Percentiles rank a stretch among this genome's conserved stretches.
phyloP scores from a whole-genome alignment of 2,113 vertebrate species.

The Pluvialis apricaria region DNA sequence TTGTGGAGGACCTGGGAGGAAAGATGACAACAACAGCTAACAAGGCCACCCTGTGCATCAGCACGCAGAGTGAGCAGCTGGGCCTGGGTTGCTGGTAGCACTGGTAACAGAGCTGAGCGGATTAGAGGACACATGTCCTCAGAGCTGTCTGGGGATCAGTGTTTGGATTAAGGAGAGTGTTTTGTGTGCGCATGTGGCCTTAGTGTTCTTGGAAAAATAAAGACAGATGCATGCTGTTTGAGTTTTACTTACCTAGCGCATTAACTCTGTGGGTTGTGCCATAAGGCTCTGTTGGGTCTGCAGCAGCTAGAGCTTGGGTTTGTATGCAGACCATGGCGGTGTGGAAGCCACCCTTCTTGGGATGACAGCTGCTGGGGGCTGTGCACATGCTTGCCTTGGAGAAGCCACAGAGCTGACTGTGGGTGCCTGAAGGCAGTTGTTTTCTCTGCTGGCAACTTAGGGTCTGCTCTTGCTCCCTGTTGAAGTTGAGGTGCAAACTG shows the following conservation, averaged over 20 bases:
- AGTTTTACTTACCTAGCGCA: neutral
- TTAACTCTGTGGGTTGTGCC: neutral
- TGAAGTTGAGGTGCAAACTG: neutral
- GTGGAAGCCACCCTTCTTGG: neutral
- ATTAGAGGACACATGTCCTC: neutral
- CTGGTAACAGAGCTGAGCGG: neutral
- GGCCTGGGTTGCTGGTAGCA: neutral
- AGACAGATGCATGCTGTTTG: neutral
- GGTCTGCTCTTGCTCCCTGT: neutral
- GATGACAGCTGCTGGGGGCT: neutral
- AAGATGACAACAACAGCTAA: conserved; percentile 82
- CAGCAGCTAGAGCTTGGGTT: neutral
- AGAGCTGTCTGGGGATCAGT: neutral
- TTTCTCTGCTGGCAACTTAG: neutral
- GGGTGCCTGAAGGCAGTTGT: neutral
- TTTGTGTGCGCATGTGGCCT: neutral
- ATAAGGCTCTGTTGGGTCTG: neutral
- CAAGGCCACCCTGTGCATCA: conserved; percentile 91
- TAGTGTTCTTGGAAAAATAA: neutral
- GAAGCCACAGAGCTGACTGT: neutral
- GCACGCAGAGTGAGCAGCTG: conserved; percentile 84
- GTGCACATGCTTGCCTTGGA: neutral
- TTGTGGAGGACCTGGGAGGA: conserved; percentile 88
- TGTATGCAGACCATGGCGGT: neutral
- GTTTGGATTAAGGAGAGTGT: neutral